Percentiles rank a stretch among this genome's conserved stretches.
Evolutionary conservation across 2,113 vertebrate species (phyloP).

Genomic region (Actinemys pallida): DNA sequence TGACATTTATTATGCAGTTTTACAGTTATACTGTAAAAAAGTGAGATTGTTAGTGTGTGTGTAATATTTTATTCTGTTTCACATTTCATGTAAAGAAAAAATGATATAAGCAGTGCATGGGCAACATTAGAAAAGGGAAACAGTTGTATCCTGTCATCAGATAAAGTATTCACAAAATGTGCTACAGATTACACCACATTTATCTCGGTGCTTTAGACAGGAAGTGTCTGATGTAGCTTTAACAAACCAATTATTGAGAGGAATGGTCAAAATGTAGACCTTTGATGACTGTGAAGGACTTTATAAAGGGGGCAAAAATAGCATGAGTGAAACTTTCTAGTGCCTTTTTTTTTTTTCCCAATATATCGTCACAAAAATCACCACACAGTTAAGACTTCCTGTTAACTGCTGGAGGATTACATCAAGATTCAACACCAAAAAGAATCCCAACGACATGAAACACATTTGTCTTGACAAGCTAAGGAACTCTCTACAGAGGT

Average conservation of each 20-base stretch:
- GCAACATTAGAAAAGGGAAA: background rate
- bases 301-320: background rate
- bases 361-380: background rate
- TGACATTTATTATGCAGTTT: background rate
- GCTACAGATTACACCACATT: background rate
- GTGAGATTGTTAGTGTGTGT: background rate
- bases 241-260: background rate
- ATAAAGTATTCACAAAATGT: background rate
- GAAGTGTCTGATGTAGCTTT: background rate
- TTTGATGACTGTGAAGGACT: background rate
- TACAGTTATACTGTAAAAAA: background rate
- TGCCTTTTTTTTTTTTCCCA: background rate
- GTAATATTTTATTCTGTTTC: background rate
- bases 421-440: background rate
- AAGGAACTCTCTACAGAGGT: background rate
- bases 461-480: fast-evolving
- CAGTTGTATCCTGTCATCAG: background rate
- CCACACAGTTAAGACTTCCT: background rate
- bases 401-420: background rate
- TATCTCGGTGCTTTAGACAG: background rate
- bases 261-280: background rate
- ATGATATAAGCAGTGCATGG: fast-evolving
- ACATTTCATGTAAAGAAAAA: background rate
- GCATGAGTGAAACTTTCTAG: background rate
- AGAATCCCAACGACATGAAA: background rate